These are phyloP conservation scores for Orussus abietinus DNA, from an alignment of 1,140 invertebrate species.

Conservation along the genomic window DNA sequence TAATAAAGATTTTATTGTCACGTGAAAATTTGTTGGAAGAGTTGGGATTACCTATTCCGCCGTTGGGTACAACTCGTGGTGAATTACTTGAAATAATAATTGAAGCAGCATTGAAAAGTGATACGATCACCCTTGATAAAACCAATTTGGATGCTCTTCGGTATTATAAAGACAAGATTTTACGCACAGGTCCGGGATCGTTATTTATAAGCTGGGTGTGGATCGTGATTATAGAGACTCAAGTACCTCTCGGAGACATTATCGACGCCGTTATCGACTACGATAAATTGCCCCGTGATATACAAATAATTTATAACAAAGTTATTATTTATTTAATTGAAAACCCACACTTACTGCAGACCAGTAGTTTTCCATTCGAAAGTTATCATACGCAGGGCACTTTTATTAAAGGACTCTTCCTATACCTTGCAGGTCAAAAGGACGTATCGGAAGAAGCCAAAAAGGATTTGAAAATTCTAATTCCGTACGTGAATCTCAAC, in stretches of 20 bases:
- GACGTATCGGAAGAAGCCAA: neutral
- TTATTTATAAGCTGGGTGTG: slow-evolving; percentile 18
- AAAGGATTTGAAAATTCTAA: slow-evolving; percentile 8
- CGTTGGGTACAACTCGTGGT: slow-evolving; percentile 12
- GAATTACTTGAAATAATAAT: slow-evolving; percentile 16
- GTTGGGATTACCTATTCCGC: slow-evolving; percentile 11
- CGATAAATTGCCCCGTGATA: slow-evolving; percentile 15
- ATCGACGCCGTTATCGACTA: slow-evolving; percentile 22
- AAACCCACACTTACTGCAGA: slow-evolving; percentile 18
- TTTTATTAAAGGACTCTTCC: slow-evolving; percentile 15
- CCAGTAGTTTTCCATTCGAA: slow-evolving; percentile 19
- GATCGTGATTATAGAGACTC: slow-evolving; percentile 10
- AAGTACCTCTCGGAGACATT: slow-evolving; percentile 20
- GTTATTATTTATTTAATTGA: slow-evolving; percentile 18
- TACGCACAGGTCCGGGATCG: slow-evolving; percentile 4
- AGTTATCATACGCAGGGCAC: slow-evolving; percentile 17
- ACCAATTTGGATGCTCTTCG: slow-evolving; percentile 11
- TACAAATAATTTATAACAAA: slow-evolving; percentile 22
- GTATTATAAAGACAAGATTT: slow-evolving; percentile 18
- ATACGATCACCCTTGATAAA: neutral
- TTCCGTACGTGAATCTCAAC: slow-evolving; percentile 11
- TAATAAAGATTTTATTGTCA: slow-evolving; percentile 13
- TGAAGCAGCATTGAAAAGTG: neutral
- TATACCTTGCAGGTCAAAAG: slow-evolving; percentile 6
- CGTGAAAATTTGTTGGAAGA: slow-evolving; percentile 11